phyloP scores from a whole-genome alignment of 2,113 vertebrate species.

The Takifugu bimaculatus region DNA sequence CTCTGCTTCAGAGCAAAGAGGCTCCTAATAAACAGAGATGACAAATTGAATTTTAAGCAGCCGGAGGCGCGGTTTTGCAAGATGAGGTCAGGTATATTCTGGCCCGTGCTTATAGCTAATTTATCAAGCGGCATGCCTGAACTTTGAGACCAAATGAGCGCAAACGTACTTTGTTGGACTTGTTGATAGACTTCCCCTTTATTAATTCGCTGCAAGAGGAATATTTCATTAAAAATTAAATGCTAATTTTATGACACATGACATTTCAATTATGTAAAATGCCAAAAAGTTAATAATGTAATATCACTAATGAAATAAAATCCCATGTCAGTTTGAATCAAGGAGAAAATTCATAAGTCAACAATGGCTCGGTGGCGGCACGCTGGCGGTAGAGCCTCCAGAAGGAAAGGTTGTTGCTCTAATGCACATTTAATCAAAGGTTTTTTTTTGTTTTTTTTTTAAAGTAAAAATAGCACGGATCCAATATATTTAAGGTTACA shows the following conservation, averaged over 20 bases:
- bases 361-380: not conserved
- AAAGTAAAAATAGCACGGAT: too few relatives aligned
- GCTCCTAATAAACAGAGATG: conserved; percentile 36
- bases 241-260: conserved; percentile 34
- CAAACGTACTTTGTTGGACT: conserved; percentile 32
- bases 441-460: too few relatives aligned
- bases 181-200: conserved; percentile 25
- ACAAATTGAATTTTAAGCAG: conserved; percentile 40
- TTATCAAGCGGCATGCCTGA: conserved; percentile 33
- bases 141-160: conserved; percentile 47
- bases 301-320: conserved; percentile 24
- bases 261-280: conserved; percentile 52
- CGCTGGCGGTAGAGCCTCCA: not conserved
- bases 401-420: not conserved
- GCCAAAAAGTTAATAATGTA: conserved; percentile 33
- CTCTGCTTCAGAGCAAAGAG: conserved; percentile 28
- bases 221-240: conserved; percentile 46
- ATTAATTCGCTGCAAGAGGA: conserved; percentile 24
- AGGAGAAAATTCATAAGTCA: not conserved
- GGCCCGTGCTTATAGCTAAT: conserved; percentile 33
- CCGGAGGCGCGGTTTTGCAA: conserved; percentile 32
- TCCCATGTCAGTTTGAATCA: conserved; percentile 5
- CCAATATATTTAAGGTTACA: too few relatives aligned
- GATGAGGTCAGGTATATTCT: conserved; percentile 23
- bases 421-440: too few relatives aligned